Evolutionary conservation across 2,888 invertebrate genomes (phyloP).

Genomic region (Lumbricus terrestris): DNA sequence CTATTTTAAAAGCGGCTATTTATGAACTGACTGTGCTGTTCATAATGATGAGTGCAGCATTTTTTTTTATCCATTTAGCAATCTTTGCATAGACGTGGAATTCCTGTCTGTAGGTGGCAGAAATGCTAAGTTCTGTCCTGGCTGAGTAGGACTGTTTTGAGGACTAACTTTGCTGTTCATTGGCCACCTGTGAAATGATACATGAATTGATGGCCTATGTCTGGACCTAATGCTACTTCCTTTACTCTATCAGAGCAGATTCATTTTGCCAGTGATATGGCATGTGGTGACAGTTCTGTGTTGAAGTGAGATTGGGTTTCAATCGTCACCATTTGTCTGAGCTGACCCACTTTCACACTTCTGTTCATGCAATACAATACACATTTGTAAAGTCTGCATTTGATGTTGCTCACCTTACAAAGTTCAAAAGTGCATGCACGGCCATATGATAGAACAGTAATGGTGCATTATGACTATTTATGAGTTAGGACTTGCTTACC

Average conservation of each 20-base stretch:
- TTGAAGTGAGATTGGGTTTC: too few relatives aligned
- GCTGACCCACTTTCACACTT: too few relatives aligned
- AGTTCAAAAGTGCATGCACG: too few relatives aligned
- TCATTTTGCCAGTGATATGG: not conserved
- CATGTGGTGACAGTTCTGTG: too few relatives aligned
- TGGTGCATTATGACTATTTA: too few relatives aligned
- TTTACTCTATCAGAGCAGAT: not conserved
- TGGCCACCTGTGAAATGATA: not conserved
- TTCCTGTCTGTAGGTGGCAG: not conserved
- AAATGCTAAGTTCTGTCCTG: not conserved
- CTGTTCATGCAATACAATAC: too few relatives aligned
- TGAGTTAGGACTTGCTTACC: too few relatives aligned
- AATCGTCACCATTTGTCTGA: too few relatives aligned
- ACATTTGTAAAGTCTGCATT: too few relatives aligned
- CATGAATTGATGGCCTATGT: not conserved
- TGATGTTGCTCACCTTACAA: too few relatives aligned
- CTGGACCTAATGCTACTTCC: not conserved
- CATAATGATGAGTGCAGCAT: not conserved
- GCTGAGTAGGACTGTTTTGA: not conserved
- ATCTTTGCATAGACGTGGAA: not conserved
- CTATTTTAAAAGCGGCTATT: not conserved
- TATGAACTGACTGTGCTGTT: not conserved
- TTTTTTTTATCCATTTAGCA: not conserved
- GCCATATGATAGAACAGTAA: too few relatives aligned
- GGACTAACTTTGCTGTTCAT: not conserved